These are phyloP conservation scores for Diadegma fenestrale DNA, from an alignment of 2,888 invertebrate species.

Conservation along the genomic window DNA sequence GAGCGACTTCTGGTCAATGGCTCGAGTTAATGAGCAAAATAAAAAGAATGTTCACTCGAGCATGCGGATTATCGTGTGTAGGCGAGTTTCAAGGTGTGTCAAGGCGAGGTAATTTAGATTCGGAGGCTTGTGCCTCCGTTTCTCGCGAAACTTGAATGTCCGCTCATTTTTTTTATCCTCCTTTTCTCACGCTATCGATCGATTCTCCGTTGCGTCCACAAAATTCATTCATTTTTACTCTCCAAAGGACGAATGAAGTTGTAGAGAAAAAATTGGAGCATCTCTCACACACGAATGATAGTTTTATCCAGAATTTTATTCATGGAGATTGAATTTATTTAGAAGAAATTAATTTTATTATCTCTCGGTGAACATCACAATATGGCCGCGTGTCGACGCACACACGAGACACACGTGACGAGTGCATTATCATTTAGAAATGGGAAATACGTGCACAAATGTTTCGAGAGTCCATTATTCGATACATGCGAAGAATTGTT, in stretches of 20 bases:
- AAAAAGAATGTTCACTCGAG: background rate
- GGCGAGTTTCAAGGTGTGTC: slow-evolving; percentile 62
- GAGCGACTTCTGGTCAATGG: background rate
- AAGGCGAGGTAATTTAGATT: slow-evolving; percentile 62
- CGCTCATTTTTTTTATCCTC: background rate
- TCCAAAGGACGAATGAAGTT: too few species aligned
- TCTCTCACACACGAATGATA: too few species aligned
- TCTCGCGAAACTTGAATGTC: background rate
- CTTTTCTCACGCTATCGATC: background rate
- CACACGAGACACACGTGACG: background rate
- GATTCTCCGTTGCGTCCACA: background rate
- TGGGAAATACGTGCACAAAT: slow-evolving; percentile 27
- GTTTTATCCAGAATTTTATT: too few species aligned
- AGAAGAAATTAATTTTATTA: background rate
- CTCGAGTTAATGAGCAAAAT: background rate
- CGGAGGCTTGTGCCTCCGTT: slow-evolving; percentile 44
- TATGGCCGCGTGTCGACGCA: background rate
- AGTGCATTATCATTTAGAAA: slow-evolving; percentile 51
- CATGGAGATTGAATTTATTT: background rate
- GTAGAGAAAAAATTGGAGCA: too few species aligned
- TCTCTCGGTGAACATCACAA: background rate
- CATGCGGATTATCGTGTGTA: slow-evolving; percentile 16
- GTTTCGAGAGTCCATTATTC: slow-evolving; percentile 50
- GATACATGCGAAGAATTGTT: slow-evolving; percentile 51
- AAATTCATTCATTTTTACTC: background rate